These are phyloP conservation scores for Calvadosia cruxmelitensis DNA, from an alignment of 30 jellyfish, hydroid and myxozoan genomes.

Conservation along the genomic window DNA sequence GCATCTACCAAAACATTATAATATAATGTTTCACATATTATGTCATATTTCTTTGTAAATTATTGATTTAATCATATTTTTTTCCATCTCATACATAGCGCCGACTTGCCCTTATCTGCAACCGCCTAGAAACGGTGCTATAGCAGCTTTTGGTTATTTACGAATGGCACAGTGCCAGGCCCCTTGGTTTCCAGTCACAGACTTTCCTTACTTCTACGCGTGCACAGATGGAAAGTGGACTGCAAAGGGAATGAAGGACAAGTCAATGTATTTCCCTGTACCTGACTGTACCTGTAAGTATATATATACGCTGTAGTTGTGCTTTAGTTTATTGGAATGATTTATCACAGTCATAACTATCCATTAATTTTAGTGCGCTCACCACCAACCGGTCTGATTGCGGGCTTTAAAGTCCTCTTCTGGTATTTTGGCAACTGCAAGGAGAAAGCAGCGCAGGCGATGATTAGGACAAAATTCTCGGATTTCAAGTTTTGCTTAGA, in stretches of 20 bases:
- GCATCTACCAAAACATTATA: too few species aligned
- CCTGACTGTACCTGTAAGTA: conserved; percentile 38
- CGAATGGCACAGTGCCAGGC: conserved; percentile 12
- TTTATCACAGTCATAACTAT: too few species aligned
- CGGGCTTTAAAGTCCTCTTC: conserved; percentile 5
- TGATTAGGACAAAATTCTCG: conserved; percentile 13
- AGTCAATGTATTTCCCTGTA: neutral
- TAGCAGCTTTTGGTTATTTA: conserved; percentile 2
- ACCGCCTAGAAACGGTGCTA: conserved; percentile 40
- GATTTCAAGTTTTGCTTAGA: conserved; percentile 10
- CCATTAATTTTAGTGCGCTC: neutral
- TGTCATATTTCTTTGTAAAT: too few species aligned
- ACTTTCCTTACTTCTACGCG: conserved; percentile 21
- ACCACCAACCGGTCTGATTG: neutral
- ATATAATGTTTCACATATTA: too few species aligned
- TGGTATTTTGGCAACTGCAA: conserved; percentile 50
- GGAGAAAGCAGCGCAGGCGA: conserved; percentile 30
- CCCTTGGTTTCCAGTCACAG: conserved; percentile 18
- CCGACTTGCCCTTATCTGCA: conserved; percentile 27
- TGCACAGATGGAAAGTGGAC: conserved; percentile 19
- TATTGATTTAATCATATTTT: too few species aligned
- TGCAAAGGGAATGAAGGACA: neutral
- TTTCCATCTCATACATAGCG: too few species aligned
- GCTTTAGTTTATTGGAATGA: too few species aligned
- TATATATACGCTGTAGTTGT: neutral